These are phyloP conservation scores for Triplophysa siluroides DNA, from an alignment of 2,113 vertebrate species.

Conservation along the genomic window DNA sequence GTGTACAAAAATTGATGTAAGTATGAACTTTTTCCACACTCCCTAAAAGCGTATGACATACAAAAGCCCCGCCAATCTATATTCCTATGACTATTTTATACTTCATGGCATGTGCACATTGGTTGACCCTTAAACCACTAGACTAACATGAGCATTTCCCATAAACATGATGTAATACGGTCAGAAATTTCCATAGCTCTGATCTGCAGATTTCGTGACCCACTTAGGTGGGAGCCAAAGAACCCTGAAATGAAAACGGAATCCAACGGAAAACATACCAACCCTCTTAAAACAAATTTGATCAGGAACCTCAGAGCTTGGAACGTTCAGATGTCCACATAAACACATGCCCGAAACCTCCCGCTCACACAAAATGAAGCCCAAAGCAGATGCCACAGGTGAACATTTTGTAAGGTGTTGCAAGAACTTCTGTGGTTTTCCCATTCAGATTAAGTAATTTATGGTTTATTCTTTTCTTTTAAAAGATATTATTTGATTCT, in stretches of 20 bases:
- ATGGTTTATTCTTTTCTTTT: not conserved
- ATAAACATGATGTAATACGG: slow-evolving; percentile 64
- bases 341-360: not conserved
- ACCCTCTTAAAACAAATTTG: slow-evolving; percentile 25
- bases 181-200: slow-evolving; percentile 60
- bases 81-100: slow-evolving; percentile 71
- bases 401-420: not conserved
- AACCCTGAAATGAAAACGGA: slow-evolving; percentile 24
- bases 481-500: not conserved
- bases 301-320: not conserved
- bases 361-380: not conserved
- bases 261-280: slow-evolving; percentile 36
- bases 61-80: slow-evolving; percentile 65
- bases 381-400: not conserved
- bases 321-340: not conserved
- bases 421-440: slow-evolving; percentile 1
- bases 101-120: slow-evolving; percentile 57
- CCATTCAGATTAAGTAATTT: not conserved
- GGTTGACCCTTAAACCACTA: slow-evolving; percentile 57
- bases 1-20: slow-evolving; percentile 52
- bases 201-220: slow-evolving; percentile 56
- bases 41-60: not conserved
- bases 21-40: slow-evolving; percentile 60
- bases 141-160: slow-evolving; percentile 60
- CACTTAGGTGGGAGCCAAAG: slow-evolving; percentile 51